A percentile compares a stretch with the other conserved stretches of the same genome.
Conservation (phyloP, 1,140 invertebrate species). For the Aporrectodea caliginosa region DNA sequence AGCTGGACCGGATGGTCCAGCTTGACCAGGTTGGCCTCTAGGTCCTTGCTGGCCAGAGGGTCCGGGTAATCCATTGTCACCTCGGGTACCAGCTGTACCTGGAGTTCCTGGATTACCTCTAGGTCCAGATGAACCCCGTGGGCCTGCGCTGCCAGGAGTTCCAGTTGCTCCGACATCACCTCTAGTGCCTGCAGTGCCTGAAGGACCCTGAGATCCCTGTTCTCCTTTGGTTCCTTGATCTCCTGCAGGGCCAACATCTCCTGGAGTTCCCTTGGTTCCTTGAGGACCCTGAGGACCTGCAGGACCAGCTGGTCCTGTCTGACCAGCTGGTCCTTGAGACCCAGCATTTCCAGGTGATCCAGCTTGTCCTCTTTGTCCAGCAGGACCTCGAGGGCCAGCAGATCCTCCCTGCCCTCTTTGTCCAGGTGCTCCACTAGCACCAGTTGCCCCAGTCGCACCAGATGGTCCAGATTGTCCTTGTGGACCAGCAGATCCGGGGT, state of each 20-base stretch:
- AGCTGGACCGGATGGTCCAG: slow-evolving; percentile 8
- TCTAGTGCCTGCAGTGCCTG: slow-evolving; percentile 56
- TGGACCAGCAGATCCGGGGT: slow-evolving; percentile 45
- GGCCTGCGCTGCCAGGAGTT: not conserved
- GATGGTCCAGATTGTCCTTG: slow-evolving; percentile 53
- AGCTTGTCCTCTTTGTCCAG: not conserved
- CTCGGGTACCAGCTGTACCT: not conserved
- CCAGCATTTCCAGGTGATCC: slow-evolving; percentile 30
- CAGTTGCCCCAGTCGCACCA: slow-evolving; percentile 50
- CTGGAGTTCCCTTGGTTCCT: slow-evolving; percentile 49
- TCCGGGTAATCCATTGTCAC: not conserved
- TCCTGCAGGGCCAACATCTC: slow-evolving; percentile 16
- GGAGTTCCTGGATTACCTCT: not conserved
- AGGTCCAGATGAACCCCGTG: slow-evolving; percentile 56
- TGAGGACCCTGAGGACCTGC: slow-evolving; percentile 39
- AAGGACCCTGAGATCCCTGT: slow-evolving; percentile 58
- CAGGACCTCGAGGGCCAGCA: not conserved
- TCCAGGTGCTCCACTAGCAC: slow-evolving; percentile 3
- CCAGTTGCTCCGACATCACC: slow-evolving; percentile 22
- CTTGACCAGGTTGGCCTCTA: not conserved
- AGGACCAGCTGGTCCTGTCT: slow-evolving; percentile 53
- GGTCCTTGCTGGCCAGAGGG: not conserved
- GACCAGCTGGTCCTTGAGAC: slow-evolving; percentile 33
- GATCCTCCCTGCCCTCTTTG: not conserved
- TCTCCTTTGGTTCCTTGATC: slow-evolving; percentile 57